Conservation (phyloP, 2,797 vertebrate genomes). For the Telmatherina bonti region DNA sequence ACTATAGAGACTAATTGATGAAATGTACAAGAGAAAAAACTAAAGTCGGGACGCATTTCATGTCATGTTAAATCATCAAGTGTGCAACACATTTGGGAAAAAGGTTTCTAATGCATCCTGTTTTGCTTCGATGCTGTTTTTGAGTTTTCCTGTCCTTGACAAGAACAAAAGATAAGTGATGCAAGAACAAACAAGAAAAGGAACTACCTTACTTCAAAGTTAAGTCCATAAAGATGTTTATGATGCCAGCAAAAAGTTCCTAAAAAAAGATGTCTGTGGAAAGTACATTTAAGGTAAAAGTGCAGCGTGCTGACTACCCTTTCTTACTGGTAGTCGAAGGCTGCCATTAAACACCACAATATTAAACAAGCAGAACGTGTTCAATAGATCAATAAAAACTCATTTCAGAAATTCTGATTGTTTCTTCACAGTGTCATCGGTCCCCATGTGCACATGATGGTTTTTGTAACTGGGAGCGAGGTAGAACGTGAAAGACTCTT, state of each 20-base stretch:
- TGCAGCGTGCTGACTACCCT: neutral
- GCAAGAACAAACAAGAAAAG: neutral
- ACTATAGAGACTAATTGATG: constrained; percentile 1
- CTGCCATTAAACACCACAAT: constrained; percentile 1
- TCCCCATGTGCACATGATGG: neutral
- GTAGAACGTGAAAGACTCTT: neutral
- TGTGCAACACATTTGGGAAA: neutral
- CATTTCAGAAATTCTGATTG: constrained; percentile 15
- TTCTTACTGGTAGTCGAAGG: neutral
- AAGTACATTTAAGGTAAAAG: neutral
- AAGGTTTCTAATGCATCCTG: neutral
- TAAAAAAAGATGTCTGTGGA: neutral
- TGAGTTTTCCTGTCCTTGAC: neutral
- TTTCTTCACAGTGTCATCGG: constrained; percentile 12
- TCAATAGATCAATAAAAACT: constrained; percentile 18
- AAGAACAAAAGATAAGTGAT: neutral
- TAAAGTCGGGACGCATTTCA: neutral
- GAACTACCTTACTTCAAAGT: neutral
- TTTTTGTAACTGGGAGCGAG: constrained; percentile 10
- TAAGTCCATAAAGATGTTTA: constrained; percentile 1
- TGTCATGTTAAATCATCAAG: neutral
- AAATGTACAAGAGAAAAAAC: neutral
- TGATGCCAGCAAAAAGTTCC: neutral
- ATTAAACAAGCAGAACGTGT: constrained; percentile 1
- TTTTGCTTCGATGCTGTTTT: neutral